Evolutionary conservation across 1,140 invertebrate genomes (phyloP).

Genomic region (Camponotus floridanus): DNA sequence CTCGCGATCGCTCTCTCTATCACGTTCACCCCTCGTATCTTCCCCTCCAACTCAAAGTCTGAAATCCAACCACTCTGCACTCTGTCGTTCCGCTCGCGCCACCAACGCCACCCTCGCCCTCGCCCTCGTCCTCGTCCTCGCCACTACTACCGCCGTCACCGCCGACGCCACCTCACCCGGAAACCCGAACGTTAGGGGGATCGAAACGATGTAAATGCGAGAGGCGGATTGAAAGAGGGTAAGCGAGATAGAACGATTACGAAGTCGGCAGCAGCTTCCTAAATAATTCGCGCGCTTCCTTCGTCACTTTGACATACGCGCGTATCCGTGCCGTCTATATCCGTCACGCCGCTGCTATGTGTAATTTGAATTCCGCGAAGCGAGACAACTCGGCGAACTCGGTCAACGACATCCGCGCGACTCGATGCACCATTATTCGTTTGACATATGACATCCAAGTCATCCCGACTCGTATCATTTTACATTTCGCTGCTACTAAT

Average conservation of each 20-base stretch:
- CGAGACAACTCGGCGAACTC: constrained; percentile 45
- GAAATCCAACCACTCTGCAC: constrained; percentile 67
- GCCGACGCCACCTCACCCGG: constrained; percentile 24
- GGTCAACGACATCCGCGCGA: constrained; percentile 36
- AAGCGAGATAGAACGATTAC: constrained; percentile 63
- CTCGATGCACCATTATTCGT: constrained; percentile 35
- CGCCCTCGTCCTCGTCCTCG: background rate
- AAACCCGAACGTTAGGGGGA: constrained; percentile 57
- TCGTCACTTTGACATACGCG: constrained; percentile 27
- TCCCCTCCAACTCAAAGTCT: constrained; percentile 19
- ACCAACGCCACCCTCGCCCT: background rate
- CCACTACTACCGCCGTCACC: background rate
- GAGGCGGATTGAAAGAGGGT: constrained; percentile 32
- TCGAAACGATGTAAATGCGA: constrained; percentile 63
- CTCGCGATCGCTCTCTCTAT: constrained; percentile 21
- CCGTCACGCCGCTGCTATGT: constrained; percentile 21
- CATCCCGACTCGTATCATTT: background rate
- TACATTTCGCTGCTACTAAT: too few relatives aligned
- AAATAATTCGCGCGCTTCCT: constrained; percentile 67
- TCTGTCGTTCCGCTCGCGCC: constrained; percentile 62
- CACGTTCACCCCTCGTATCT: constrained; percentile 43
- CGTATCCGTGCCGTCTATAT: constrained; percentile 26
- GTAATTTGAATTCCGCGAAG: constrained; percentile 53
- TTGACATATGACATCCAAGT: constrained; percentile 14
- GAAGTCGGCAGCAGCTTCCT: constrained; percentile 66